These are phyloP conservation scores for Seriola rivoliana DNA, from an alignment of 2,113 vertebrate genomes.

Conservation along the genomic window DNA sequence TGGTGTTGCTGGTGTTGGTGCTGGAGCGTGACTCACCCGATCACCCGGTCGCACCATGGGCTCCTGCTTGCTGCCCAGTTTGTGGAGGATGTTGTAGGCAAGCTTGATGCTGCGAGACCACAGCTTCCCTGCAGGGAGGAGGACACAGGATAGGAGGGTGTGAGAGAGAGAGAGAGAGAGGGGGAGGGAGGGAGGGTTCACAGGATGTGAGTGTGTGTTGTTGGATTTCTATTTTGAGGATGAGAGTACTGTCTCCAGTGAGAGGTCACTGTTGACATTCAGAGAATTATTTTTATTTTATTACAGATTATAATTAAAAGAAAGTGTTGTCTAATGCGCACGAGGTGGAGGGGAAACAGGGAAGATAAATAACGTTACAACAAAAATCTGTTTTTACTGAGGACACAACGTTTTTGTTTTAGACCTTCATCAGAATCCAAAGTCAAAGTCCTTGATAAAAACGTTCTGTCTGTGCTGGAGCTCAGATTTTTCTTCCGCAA, in stretches of 20 bases:
- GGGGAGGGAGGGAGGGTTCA: not conserved
- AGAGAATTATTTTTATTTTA: not conserved
- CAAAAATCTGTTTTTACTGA: not conserved
- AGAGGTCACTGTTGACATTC: not conserved
- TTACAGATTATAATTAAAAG: constrained; percentile 12
- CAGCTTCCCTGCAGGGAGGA: constrained; percentile 90
- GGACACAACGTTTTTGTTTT: not conserved
- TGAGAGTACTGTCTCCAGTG: not conserved
- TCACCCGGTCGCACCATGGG: constrained; percentile 99
- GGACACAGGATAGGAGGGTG: constrained; percentile 48
- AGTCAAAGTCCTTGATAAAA: no score
- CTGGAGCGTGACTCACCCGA: constrained; percentile 87
- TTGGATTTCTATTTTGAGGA: constrained; percentile 38
- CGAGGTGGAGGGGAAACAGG: not conserved
- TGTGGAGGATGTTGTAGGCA: constrained; percentile 98
- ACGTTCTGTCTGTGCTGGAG: no score
- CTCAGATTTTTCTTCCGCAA: no score
- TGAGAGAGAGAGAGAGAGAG: not conserved
- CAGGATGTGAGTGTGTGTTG: constrained; percentile 25
- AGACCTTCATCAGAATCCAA: no score
- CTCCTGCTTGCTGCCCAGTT: constrained; percentile 98
- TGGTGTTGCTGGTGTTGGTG: not conserved
- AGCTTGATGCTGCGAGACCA: constrained; percentile 99
- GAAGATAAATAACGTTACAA: not conserved
- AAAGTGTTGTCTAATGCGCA: not conserved